phyloP scores from a whole-genome alignment of 2,797 vertebrate genomes.

The Ptychobarbus kaznakovi region DNA sequence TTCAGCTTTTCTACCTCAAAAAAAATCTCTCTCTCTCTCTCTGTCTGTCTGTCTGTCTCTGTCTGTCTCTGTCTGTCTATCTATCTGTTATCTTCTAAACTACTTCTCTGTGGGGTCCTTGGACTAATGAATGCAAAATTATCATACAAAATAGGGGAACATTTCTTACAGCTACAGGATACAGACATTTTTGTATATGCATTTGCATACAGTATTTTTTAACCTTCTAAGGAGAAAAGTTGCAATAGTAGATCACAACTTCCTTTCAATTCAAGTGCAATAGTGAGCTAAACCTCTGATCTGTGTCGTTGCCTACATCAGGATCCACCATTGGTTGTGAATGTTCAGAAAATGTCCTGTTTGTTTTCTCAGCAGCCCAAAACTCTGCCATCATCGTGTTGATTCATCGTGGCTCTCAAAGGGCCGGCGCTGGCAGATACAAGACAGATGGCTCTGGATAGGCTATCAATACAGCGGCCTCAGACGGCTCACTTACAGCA shows the following conservation, averaged over 20 bases:
- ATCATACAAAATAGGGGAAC: neutral
- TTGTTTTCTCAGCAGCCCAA: conserved; percentile 25
- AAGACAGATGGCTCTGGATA: conserved; percentile 44
- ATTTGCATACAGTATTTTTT: neutral
- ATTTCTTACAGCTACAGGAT: neutral
- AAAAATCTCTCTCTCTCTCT: too few relatives aligned
- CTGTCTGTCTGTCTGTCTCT: too few relatives aligned
- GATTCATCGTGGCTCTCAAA: conserved; percentile 35
- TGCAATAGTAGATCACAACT: neutral
- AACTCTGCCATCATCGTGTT: conserved; percentile 29
- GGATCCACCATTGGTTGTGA: neutral
- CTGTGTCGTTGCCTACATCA: neutral
- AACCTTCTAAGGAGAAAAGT: neutral
- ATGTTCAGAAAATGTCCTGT: neutral
- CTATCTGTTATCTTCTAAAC: neutral
- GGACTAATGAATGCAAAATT: neutral
- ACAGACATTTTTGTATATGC: neutral
- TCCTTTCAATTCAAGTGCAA: neutral
- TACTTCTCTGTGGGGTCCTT: neutral
- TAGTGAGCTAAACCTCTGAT: neutral
- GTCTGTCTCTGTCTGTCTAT: too few relatives aligned
- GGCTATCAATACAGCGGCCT: conserved; percentile 30
- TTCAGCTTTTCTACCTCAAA: too few relatives aligned
- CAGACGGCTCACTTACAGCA: conserved; percentile 1
- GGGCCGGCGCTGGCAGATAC: conserved; percentile 27